Conservation (phyloP, 2,888 invertebrate species). For the Rotaria macrura region DNA sequence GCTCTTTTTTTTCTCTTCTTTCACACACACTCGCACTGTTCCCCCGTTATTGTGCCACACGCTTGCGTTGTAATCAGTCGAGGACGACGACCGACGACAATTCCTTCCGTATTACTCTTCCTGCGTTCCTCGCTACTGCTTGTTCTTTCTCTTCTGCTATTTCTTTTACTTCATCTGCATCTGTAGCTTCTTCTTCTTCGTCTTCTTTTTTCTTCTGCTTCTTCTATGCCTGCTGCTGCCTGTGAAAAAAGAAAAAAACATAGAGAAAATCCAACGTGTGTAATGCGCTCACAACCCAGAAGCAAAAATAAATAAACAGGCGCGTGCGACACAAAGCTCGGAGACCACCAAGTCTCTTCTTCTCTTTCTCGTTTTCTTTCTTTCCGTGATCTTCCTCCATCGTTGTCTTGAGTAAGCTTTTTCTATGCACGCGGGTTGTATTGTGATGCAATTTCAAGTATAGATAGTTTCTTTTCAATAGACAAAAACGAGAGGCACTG, state of each 20-base stretch:
- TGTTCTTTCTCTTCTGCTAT: background rate
- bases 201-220: no score
- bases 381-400: background rate
- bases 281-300: background rate
- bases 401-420: background rate
- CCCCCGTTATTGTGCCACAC: background rate
- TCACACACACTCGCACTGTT: background rate
- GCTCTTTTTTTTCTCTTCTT: background rate
- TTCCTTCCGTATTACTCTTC: background rate
- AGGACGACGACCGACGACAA: background rate
- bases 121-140: background rate
- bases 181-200: background rate
- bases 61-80: background rate
- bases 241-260: background rate
- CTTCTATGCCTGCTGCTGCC: no score
- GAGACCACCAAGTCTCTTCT: background rate
- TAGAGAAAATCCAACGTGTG: background rate
- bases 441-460: constrained; percentile 2
- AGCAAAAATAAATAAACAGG: constrained; percentile 3
- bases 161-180: background rate
- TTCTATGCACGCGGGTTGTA: background rate
- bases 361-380: background rate
- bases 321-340: background rate
- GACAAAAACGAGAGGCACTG: background rate
- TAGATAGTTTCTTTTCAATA: background rate